Conservation (phyloP, 2,888 invertebrate genomes). For the Lordiphosa fenestrarum region DNA sequence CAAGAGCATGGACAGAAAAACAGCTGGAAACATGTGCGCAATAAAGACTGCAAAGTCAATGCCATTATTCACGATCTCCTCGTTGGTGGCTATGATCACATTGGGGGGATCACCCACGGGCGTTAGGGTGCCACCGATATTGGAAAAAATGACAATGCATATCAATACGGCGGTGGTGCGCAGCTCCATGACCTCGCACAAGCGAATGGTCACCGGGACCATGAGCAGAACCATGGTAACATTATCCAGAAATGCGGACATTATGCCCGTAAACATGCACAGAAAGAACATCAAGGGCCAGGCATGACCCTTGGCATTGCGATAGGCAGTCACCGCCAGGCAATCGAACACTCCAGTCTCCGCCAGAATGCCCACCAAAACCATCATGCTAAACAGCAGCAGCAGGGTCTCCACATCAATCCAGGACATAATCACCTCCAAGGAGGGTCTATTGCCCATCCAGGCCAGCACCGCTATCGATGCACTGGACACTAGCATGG, state of each 20-base stretch:
- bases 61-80: conserved; percentile 78
- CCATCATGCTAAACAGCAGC: conserved; percentile 89
- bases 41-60: conserved; percentile 90
- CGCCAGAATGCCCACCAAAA: conserved; percentile 86
- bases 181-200: conserved; percentile 92
- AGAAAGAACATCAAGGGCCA: conserved; percentile 87
- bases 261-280: conserved; percentile 85
- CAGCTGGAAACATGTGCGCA: conserved; percentile 89
- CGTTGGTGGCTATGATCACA: conserved; percentile 76
- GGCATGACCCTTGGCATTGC: conserved; percentile 84
- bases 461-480: conserved; percentile 85
- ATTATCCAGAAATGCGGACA: conserved; percentile 88
- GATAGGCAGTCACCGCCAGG: conserved; percentile 85
- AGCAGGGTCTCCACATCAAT: conserved; percentile 86
- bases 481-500: conserved; percentile 82
- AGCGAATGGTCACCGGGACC: conserved; percentile 88
- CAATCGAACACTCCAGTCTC: conserved; percentile 90
- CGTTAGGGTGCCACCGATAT: conserved; percentile 93
- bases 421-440: conserved; percentile 86
- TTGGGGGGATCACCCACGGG: conserved; percentile 94
- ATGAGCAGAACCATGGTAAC: conserved; percentile 88
- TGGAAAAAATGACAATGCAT: conserved; percentile 92
- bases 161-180: conserved; percentile 92
- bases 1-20: conserved; percentile 84
- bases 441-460: conserved; percentile 84